phyloP scores from a whole-genome alignment of 2,888 invertebrate species.

The Sarcophaga caerulescens region DNA sequence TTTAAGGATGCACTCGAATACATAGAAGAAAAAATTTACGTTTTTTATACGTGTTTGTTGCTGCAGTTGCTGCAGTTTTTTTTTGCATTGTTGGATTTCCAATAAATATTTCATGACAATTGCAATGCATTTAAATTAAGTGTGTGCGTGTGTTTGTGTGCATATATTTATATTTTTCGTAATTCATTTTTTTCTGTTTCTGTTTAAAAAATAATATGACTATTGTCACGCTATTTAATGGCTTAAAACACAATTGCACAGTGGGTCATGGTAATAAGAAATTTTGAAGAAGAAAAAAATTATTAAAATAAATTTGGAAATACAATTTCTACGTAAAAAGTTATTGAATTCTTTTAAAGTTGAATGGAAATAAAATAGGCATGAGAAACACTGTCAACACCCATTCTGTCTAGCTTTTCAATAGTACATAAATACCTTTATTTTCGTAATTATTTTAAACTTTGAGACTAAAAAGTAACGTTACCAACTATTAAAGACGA shows the following conservation, averaged over 20 bases:
- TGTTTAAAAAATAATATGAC: background rate
- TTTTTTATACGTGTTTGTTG: background rate
- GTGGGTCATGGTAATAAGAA: background rate
- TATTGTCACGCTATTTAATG: constrained; percentile 52
- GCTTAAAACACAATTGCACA: constrained; percentile 29
- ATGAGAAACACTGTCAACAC: no score
- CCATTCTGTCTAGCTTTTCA: no score
- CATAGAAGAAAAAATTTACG: background rate
- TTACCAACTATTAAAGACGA: no score
- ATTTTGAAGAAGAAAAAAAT: background rate
- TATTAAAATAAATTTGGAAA: background rate
- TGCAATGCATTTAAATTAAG: constrained; percentile 52
- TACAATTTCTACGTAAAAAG: no score
- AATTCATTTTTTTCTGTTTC: background rate
- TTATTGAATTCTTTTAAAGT: no score
- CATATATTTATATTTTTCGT: background rate
- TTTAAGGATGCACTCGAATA: constrained; percentile 52
- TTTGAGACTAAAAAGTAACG: no score
- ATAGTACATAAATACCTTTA: no score
- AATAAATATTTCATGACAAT: constrained; percentile 63
- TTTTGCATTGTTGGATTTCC: background rate
- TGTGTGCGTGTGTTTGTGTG: background rate
- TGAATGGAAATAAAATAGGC: no score
- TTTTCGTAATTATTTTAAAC: no score
- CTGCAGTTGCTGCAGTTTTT: no score